Evolutionary conservation across 2,113 vertebrate genomes (phyloP), one percentile per base, ranked within the genome.

Genomic region (Gallinago jamesoni): DNA sequence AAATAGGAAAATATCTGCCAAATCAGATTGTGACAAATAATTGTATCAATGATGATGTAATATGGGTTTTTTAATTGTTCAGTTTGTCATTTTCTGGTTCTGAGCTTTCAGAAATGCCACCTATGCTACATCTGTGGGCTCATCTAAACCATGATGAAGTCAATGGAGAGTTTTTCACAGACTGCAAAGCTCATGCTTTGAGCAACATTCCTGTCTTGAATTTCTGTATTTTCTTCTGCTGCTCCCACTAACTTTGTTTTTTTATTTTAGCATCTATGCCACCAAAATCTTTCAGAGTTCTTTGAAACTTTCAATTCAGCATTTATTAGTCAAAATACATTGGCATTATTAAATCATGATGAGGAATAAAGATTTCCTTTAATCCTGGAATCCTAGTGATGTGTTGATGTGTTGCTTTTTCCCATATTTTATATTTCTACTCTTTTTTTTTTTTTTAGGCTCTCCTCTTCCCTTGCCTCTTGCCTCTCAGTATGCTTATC

Each of bases 51-150:
- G 95, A 63, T 33, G 50, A 68, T 96, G 83, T 74, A 86, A 85
- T 73, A 70, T 31, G 43, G 53, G 90, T 94, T 92, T 48, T 52
- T 55, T 75, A 59, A 39, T 88, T 94, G 41, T 90, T 81, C 62
- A 52, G 13, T 94, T 87, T 77, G 23, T 80, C 28, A 12, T 15
- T 96, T 68, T 94, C 31, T 74, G 28, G 30, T 85, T 93, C 28
- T n/a, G 60, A 48, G 5, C 13, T 78, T 78, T 56, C 31, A 70
- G 53, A 68, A 90, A 74, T 81, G 18, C 18, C 83, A 41, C 47
- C 23, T 69, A 10, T 4, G 1, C 7, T 59, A 1, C 67, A 53
- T 79, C 62, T 73, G 13, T 14, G n/a, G n/a, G 14, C 18, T 85
- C 21, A 69, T 78, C 20, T 47, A 47, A 41, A 69, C 24, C 10